These are phyloP conservation scores for Antheraea yamamai DNA, from an alignment of 2,888 invertebrate genomes.

Conservation along the genomic window DNA sequence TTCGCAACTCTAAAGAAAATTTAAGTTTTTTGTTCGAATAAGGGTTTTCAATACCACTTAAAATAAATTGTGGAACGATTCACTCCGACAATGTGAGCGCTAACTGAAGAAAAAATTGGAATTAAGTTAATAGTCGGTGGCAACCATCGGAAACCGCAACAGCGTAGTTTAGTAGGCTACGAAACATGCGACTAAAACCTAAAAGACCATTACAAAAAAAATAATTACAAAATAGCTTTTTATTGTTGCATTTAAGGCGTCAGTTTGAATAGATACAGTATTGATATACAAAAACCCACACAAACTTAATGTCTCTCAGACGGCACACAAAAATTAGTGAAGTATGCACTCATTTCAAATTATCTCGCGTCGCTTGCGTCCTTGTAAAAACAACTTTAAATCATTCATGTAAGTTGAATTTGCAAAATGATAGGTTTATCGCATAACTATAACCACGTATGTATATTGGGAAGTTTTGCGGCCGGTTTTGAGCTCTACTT, in stretches of 20 bases:
- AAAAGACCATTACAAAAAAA: background rate
- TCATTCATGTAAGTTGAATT: too few species aligned
- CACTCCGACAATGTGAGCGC: constrained; percentile 51
- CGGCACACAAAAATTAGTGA: too few species aligned
- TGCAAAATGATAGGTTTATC: too few species aligned
- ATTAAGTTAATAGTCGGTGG: constrained; percentile 70
- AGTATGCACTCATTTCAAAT: too few species aligned
- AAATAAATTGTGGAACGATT: constrained; percentile 47
- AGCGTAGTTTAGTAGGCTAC: constrained; percentile 27
- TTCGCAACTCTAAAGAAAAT: background rate
- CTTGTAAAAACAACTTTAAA: too few species aligned
- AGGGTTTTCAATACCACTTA: constrained; percentile 28
- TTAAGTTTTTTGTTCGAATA: background rate
- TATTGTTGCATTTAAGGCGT: background rate
- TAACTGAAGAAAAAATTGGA: constrained; percentile 65
- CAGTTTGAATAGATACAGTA: too few species aligned
- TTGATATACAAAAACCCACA: too few species aligned
- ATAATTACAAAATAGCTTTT: background rate
- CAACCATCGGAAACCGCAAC: constrained; percentile 60
- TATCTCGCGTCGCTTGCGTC: too few species aligned
- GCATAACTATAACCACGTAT: too few species aligned
- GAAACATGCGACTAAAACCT: constrained; percentile 20
- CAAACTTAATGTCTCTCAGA: too few species aligned
- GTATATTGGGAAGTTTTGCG: too few species aligned
- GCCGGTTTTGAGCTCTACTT: too few species aligned